Conservation (phyloP, 2,797 vertebrate genomes). For the Molossus alvarezi region DNA sequence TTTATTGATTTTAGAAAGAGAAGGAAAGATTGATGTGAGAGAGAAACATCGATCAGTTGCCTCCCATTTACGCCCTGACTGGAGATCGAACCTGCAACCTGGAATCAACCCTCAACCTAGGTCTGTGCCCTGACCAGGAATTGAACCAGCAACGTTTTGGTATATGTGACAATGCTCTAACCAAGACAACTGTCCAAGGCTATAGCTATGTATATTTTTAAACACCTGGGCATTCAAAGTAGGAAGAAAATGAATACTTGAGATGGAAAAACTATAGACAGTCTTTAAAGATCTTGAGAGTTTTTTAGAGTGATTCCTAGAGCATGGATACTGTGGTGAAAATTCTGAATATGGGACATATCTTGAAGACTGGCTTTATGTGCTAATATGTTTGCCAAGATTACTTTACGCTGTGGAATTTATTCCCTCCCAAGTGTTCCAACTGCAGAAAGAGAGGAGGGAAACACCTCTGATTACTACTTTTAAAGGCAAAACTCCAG, state of each 20-base stretch:
- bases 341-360: constrained; percentile 35
- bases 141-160: background rate
- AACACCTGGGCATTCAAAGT: constrained; percentile 40
- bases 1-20: background rate
- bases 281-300: background rate
- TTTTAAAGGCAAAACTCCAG: background rate
- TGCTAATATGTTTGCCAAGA: constrained; percentile 40
- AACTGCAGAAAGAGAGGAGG: constrained; percentile 13
- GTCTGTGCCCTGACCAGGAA: background rate
- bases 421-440: constrained; percentile 5
- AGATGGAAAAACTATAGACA: background rate
- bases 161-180: background rate
- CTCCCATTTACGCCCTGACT: background rate
- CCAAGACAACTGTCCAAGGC: background rate
- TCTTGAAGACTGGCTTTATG: constrained; percentile 34
- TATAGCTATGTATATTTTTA: background rate
- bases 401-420: constrained; percentile 58
- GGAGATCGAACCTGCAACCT: background rate
- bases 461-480: background rate
- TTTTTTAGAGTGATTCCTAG: background rate
- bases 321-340: background rate
- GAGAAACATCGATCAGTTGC: background rate
- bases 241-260: constrained; percentile 16
- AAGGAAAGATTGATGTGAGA: background rate
- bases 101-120: background rate